Evolutionary conservation across 2,113 vertebrate genomes (phyloP).

Genomic region (Carassius auratus): DNA sequence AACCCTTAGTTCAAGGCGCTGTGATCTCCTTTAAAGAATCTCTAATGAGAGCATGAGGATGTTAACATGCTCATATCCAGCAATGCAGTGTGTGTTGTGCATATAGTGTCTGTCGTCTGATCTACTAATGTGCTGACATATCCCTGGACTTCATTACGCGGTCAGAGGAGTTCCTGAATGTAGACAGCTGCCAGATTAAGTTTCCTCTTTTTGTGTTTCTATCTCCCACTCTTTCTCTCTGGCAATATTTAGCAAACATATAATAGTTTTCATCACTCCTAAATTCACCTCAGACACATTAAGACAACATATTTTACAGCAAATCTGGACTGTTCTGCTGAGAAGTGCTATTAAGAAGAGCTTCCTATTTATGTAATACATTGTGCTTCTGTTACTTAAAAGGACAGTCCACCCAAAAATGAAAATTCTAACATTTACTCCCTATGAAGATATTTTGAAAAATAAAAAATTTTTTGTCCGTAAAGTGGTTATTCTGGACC

Average conservation of each 20-base stretch:
- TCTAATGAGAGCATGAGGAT: neutral
- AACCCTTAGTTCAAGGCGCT: neutral
- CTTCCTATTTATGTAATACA: neutral
- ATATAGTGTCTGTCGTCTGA: neutral
- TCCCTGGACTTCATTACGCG: neutral
- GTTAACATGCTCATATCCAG: neutral
- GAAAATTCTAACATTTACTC: neutral
- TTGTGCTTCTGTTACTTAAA: neutral
- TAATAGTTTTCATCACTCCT: neutral
- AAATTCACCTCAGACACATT: slow-evolving; percentile 14
- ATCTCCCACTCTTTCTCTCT: neutral
- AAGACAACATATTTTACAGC: neutral
- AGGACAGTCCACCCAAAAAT: neutral
- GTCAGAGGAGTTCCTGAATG: neutral
- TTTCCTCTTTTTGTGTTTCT: neutral
- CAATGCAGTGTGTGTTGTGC: slow-evolving; percentile 10
- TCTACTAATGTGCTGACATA: slow-evolving; percentile 16
- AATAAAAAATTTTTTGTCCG: neutral
- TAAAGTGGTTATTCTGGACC: neutral
- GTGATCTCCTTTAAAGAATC: neutral
- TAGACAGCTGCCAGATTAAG: slow-evolving; percentile 20
- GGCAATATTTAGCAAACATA: neutral
- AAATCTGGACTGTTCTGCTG: neutral
- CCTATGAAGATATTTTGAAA: neutral
- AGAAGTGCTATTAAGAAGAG: neutral